phyloP scores from a whole-genome alignment of 2,113 vertebrate species.

The Gulo gulo region DNA sequence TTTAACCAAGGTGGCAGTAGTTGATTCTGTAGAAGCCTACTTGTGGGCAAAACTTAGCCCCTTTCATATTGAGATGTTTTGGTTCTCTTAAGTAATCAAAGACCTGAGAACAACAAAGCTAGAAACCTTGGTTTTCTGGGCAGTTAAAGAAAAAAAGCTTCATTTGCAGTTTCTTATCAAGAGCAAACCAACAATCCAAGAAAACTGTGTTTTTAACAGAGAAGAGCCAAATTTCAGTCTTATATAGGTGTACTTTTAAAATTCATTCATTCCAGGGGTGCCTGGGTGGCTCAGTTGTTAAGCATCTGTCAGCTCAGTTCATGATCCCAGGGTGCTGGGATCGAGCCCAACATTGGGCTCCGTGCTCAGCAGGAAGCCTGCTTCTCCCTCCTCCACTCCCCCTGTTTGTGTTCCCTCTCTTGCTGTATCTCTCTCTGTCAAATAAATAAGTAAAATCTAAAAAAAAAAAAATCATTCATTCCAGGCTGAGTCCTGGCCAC shows the following conservation, averaged over 20 bases:
- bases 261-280: background rate
- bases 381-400: no score
- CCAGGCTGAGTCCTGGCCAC: background rate
- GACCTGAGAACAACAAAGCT: background rate
- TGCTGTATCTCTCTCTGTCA: no score
- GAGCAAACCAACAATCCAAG: background rate
- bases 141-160: background rate
- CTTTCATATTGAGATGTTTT: background rate
- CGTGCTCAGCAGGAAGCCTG: no score
- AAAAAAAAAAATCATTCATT: background rate
- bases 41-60: background rate
- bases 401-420: no score
- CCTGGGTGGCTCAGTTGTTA: no score
- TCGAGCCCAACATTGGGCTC: no score
- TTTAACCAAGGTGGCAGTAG: background rate
- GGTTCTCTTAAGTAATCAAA: background rate
- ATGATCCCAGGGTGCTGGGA: no score
- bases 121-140: background rate
- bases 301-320: no score
- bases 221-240: background rate
- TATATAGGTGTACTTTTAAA: background rate
- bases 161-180: background rate
- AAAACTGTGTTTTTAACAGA: background rate
- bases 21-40: background rate
- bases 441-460: no score